Evolutionary conservation across 2,113 vertebrate genomes (phyloP).

Genomic region (Microcebus jonahi): DNA sequence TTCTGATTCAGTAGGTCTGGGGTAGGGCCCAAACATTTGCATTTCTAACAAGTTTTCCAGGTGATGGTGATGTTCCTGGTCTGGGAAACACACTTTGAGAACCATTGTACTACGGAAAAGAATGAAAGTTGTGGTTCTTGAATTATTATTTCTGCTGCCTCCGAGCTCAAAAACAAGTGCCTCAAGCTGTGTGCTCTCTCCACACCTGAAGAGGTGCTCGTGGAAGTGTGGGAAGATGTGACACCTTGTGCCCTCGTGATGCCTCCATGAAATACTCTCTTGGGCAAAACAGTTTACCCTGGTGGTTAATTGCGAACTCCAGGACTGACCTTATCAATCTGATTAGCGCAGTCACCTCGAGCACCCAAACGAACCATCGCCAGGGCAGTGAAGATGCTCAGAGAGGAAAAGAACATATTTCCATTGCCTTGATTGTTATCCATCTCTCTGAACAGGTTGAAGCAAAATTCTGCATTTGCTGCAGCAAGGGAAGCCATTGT

Average conservation of each 20-base stretch:
- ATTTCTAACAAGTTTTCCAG: background rate
- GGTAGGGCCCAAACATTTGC: background rate
- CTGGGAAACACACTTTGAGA: background rate
- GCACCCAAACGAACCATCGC: conserved; percentile 90
- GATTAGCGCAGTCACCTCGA: conserved; percentile 87
- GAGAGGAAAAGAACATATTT: conserved; percentile 90
- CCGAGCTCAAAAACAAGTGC: background rate
- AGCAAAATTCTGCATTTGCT: conserved; percentile 89
- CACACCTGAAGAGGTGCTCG: fast-evolving
- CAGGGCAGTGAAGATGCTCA: conserved; percentile 91
- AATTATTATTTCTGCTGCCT: too few species aligned
- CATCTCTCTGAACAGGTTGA: conserved; percentile 89
- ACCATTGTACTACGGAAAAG: background rate
- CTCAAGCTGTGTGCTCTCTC: background rate
- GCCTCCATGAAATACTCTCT: background rate
- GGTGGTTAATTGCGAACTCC: background rate
- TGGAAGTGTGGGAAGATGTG: background rate
- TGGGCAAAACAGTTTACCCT: background rate
- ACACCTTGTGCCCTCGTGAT: background rate
- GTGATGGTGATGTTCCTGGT: background rate
- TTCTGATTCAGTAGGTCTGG: background rate
- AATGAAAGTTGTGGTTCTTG: background rate
- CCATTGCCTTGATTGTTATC: conserved; percentile 72
- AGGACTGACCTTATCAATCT: conserved; percentile 90
- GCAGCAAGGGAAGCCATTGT: conserved; percentile 83